phyloP scores from a whole-genome alignment of 1,140 invertebrate species.

The Glomeris maerens region DNA sequence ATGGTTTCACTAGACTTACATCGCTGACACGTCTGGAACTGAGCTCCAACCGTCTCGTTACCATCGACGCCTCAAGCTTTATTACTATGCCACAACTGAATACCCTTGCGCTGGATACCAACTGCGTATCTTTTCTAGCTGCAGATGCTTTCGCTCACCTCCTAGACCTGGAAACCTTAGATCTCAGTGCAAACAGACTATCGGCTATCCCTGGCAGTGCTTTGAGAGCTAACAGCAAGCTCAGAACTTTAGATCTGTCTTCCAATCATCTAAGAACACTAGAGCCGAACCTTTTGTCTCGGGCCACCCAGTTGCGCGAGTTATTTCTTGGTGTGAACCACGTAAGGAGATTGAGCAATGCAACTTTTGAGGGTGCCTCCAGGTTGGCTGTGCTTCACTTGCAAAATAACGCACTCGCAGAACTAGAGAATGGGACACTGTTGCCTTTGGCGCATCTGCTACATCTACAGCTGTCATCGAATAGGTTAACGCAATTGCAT shows the following conservation, averaged over 20 bases:
- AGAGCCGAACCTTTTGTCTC: slow-evolving; percentile 54
- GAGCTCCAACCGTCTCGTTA: slow-evolving; percentile 68
- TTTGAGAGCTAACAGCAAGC: slow-evolving; percentile 54
- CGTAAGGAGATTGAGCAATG: slow-evolving; percentile 62
- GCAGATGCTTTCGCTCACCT: slow-evolving; percentile 57
- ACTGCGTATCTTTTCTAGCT: slow-evolving; percentile 60
- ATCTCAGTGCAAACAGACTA: slow-evolving; percentile 76
- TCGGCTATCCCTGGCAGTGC: slow-evolving; percentile 28
- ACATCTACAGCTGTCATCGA: slow-evolving; percentile 70
- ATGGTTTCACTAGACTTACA: slow-evolving; percentile 51
- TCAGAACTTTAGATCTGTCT: slow-evolving; percentile 68
- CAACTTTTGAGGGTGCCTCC: slow-evolving; percentile 61
- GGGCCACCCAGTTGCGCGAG: slow-evolving; percentile 56
- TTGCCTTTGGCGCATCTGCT: slow-evolving; percentile 53
- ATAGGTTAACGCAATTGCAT: slow-evolving; percentile 63
- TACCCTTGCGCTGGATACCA: slow-evolving; percentile 66
- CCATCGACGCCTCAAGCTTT: slow-evolving; percentile 58
- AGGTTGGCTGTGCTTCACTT: slow-evolving; percentile 67
- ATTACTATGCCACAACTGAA: slow-evolving; percentile 57
- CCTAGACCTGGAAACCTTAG: slow-evolving; percentile 58
- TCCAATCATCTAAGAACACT: slow-evolving; percentile 77
- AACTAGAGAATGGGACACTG: slow-evolving; percentile 57
- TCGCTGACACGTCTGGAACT: slow-evolving; percentile 63
- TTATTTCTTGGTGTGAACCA: slow-evolving; percentile 82
- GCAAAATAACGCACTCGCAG: slow-evolving; percentile 68